Evolutionary conservation across 2,113 vertebrate species (phyloP), one percentile per base, ranked within the genome.

Genomic region (Antigone vipio): DNA sequence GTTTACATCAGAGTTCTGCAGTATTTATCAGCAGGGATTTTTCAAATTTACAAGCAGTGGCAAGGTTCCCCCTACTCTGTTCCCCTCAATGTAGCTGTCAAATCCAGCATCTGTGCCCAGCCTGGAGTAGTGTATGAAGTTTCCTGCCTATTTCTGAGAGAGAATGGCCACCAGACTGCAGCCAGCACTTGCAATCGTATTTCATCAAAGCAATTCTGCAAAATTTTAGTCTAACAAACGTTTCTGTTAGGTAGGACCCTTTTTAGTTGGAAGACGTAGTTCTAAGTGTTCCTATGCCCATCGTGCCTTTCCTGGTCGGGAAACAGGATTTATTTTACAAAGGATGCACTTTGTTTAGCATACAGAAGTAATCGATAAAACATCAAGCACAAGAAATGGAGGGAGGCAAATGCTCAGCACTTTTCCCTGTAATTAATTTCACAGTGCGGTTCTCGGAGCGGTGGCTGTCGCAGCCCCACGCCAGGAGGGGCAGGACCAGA

Each of bases 371-470:
- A 95, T 95, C 38, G 16, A 91, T 92, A 82, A 35, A 76, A 64
- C 88, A 89, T 68, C 45, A 34, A 38, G 19, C 7, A 60, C 38
- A 26, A 93, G 83, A 75, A 38, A 85, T 23, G 66, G 94, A 93
- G 53, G 93, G 88, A 92, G 84, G 84, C 73, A n/a, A 97, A 74
- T 5, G 89, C 92, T 96, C 85, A 81, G 95, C 84, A 21, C 96
- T 94, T 92, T 42, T 62, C 60, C 56, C 89, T 91, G 93, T 71
- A 81, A 95, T 97, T 92, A 97, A 97, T 96, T 78, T 55, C 45
- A 66, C 52, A 13, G 79, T 6, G 77, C 26, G 6, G 50, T n/a
- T 32, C 18, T 2, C 2, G 5, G 82, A 79, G 58, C 19, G 24
- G 80, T 13, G 19, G 20, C 68, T 49, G 86, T 93, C 86, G 4